Base-by-base conservation (phyloP, 2,888 invertebrate species). In the Drosophila pegasa region DNA sequence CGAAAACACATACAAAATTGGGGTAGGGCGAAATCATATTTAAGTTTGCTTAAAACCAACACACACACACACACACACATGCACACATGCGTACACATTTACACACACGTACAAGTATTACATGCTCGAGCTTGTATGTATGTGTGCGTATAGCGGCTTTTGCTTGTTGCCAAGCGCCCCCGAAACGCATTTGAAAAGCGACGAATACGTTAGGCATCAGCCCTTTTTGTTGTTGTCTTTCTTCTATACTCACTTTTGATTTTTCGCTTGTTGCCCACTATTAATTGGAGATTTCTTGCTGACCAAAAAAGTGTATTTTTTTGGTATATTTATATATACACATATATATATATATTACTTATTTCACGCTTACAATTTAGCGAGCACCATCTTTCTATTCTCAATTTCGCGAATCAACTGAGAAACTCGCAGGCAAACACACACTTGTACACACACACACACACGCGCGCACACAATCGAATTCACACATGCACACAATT, bases 81-180 rank as follows among this genome's bases (percentile, higher is more conserved):
- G n/a, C 25, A 18, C 12, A 10, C 22, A 29, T 12, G n/a, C 41
- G 25, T 27, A 43, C 59, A 56, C 40, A 9, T n/a, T 18, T 9
- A 27, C 27, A 29, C 25, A 35, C 22, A 33, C 4, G 41, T 9
- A 31, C 48, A n/a, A 31, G 20, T 48, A 55, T 31, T 60, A 48
- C 47, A 66, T 31, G 43, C 41, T 60, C 37, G 43, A 48, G 41
- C 38, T 50, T 56, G 41, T 45, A 31, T 55, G 47, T 40, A 40
- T 38, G 63, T 18, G 47, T 40, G 41, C 25, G 54, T 61, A 47
- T 51, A 64, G 72, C 71, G 59, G 79, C 71, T 81, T 74, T 82
- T 77, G 88, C 86, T 87, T 84, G 83, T 84, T 84, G 88, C 78
- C 88, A 83, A 83, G 83, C 88, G 88, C 80, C 72, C 79, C 88